Conservation (phyloP, 2,113 vertebrate species). For the Poecile atricapillus region DNA sequence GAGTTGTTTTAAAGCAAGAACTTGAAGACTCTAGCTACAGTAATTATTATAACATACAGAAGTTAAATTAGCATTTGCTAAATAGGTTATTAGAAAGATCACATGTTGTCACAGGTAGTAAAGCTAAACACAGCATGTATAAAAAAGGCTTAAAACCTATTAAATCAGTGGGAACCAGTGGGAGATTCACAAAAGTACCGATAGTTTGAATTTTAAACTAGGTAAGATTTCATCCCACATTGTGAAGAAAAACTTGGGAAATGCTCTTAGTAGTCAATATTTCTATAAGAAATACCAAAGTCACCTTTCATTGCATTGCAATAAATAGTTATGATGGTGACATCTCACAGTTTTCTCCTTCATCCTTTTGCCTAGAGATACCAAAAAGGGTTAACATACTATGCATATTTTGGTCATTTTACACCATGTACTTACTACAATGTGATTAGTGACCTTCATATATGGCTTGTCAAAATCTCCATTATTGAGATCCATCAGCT, state of each 20-base stretch:
- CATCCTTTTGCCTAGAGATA: background rate
- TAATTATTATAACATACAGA: background rate
- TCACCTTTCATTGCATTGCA: slow-evolving; percentile 47
- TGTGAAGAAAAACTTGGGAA: background rate
- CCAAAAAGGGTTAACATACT: background rate
- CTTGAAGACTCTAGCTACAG: background rate
- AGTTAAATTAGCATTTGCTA: background rate
- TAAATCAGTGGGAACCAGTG: background rate
- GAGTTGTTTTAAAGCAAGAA: background rate
- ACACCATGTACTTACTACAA: background rate
- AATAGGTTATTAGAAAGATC: background rate
- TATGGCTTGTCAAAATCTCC: background rate
- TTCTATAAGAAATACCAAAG: slow-evolving; percentile 58
- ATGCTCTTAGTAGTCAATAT: background rate
- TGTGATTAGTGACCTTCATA: background rate
- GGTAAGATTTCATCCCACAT: background rate
- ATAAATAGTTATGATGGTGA: background rate
- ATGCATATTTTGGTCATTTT: background rate
- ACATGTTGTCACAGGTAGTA: background rate
- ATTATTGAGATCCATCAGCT: background rate
- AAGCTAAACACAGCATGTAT: background rate
- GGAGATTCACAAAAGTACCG: background rate
- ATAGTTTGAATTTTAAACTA: background rate
- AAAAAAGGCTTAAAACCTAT: background rate
- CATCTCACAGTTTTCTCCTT: background rate